Base-by-base conservation (phyloP, 2,888 invertebrate species). In the Harpalus rubripes region DNA sequence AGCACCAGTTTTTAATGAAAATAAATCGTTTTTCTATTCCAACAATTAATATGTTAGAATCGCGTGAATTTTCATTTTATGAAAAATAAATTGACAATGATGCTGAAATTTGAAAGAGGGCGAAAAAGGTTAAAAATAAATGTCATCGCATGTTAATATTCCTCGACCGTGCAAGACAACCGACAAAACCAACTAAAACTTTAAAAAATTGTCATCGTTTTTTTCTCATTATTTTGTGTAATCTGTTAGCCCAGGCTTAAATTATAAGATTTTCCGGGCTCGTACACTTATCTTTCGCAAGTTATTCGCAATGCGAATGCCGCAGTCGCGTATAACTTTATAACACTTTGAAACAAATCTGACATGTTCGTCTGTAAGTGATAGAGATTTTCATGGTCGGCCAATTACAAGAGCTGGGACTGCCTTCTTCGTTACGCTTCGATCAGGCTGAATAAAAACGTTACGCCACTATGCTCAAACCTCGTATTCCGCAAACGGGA, bases 311-410 rank as follows among this genome's bases (percentile, higher is more conserved):
- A 22, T 32, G 32, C 32, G 32, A 32, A 32, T 52, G 56, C 56
- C 56, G 56, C 76, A 22, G 22, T n/a, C 72, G 16, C 72, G 78
- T 26, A 65, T 81, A 81, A 81, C 81, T 81, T 81, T 81, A 65
- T 56, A 81, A 81, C 65, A 81, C 68, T 81, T 81, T 81, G 81
- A 81, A 81, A 81, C 81, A 81, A 81, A 81, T 81, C 65, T 81
- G 81, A 81, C 63, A 81, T 81, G 81, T 68, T 65, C 52, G 81
- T 81, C 81, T 81, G 81, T 81, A 81, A 81, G 81, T 81, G 81
- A 81, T 81, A 81, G 81, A 81, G 68, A 81, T 81, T 81, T 81
- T 68, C 81, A 81, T 81, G 81, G 81, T 68, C 81, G 44, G 81
- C 56, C 81, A 81, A 81, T 81, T 81, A 81, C 68, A 81, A 56